Base-by-base conservation (phyloP, 2,888 invertebrate genomes). In the Yponomeuta sedellus region DNA sequence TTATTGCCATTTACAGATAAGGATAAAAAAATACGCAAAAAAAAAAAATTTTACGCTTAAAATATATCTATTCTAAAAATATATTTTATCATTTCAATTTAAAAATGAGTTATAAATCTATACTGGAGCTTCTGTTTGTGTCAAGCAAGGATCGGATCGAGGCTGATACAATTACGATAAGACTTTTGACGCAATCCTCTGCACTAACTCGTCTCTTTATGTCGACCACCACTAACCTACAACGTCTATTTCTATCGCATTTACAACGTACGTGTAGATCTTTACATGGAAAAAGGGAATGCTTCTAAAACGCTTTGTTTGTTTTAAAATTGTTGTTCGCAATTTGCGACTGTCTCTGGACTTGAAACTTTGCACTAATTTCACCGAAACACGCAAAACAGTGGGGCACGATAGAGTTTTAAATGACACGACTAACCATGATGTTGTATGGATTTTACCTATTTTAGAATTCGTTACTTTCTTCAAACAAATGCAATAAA, bases 141-240 rank as follows among this genome's bases (percentile, higher is more conserved):
- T 2, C 16, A 52, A 52, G 16, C 16, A 52, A 3, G 4, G 1
- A 16, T 12, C 64, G 66, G 66, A 67, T 65, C 64, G 64, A 58
- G 40, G 66, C 58, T 25, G 65, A 68, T 57, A 22, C 64, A 67
- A 65, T 67, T 64, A 67, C 65, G 58, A 62, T 61, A 70, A 68
- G 62, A 52, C 64, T 61, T 66, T 62, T 58, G 64, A 62, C 44
- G 63, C 66, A 68, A 66, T 67, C 63, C 66, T 62, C 61, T 61
- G 64, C 64, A 66, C 44, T 44, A 52, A 52, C 44, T 0, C 16
- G 44, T 52, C 1, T 52, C 12, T 52, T 16, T 52, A 52, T 52
- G 16, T 16, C 44, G 44, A 16, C 44, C 34, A 52, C 4, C 3
- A 16, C 16, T 52, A 16, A 2, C 44, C 44, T 12, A 6, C 44